Conservation (phyloP, 2,888 invertebrate species). For the Sminthurinus aureus region DNA sequence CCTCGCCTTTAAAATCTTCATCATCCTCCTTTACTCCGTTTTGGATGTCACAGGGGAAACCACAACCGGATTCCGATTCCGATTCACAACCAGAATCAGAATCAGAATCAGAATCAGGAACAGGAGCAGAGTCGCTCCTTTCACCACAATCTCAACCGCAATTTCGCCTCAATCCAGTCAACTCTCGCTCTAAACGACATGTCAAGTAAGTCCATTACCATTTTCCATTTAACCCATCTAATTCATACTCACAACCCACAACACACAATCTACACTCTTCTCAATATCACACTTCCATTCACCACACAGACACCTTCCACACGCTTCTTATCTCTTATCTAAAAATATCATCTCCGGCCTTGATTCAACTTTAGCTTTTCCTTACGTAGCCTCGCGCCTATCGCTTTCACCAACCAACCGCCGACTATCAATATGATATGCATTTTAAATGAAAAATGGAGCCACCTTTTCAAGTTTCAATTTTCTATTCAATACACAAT, state of each 20-base stretch:
- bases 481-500: too few species aligned
- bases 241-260: not conserved
- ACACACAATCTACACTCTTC: too few species aligned
- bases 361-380: too few species aligned
- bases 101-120: not conserved
- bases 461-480: too few species aligned
- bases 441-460: too few species aligned
- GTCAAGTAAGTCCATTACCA: constrained; percentile 14
- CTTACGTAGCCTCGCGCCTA: too few species aligned
- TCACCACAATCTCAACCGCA: not conserved
- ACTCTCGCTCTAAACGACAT: constrained; percentile 27
- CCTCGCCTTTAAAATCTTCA: constrained; percentile 17
- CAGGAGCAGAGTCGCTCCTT: not conserved
- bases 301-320: not conserved
- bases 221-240: not conserved
- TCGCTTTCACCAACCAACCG: too few species aligned
- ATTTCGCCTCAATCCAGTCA: constrained; percentile 2
- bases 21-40: not conserved
- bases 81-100: not conserved
- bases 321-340: too few species aligned
- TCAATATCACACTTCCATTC: not conserved
- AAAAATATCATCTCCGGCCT: too few species aligned
- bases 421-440: too few species aligned
- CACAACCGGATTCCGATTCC: too few species aligned
- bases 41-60: not conserved